Conservation (phyloP, 1,140 invertebrate genomes). For the Euschistus heros region DNA sequence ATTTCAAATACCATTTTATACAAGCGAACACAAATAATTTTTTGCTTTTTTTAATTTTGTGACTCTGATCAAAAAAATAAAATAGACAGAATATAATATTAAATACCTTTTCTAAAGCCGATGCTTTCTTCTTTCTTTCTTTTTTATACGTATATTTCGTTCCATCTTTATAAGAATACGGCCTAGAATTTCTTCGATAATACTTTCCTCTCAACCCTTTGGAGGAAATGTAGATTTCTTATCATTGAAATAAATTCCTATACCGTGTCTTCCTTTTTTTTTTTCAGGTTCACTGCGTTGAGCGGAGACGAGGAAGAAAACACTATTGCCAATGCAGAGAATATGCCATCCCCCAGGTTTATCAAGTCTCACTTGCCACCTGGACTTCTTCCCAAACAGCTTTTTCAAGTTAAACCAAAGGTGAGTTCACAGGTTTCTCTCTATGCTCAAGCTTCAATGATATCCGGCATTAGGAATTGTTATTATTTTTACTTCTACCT, state of each 20-base stretch:
- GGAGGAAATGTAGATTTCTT: neutral
- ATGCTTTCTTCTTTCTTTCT: too few species aligned
- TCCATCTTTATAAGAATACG: too few species aligned
- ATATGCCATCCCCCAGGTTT: slow-evolving; percentile 54
- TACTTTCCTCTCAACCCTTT: neutral
- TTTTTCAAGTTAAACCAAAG: slow-evolving; percentile 59
- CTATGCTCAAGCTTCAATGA: neutral
- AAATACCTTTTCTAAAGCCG: too few species aligned
- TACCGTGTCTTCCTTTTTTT: neutral
- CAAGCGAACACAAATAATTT: too few species aligned
- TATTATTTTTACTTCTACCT: too few species aligned
- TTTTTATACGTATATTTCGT: too few species aligned
- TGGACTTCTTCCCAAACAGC: slow-evolving; percentile 53
- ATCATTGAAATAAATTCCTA: neutral
- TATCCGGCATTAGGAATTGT: too few species aligned
- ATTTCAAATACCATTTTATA: too few species aligned
- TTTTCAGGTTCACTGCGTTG: slow-evolving; percentile 3
- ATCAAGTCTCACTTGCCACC: slow-evolving; percentile 70
- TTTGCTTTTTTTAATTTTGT: too few species aligned
- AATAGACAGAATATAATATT: too few species aligned
- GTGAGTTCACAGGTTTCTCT: slow-evolving; percentile 34
- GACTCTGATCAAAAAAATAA: too few species aligned
- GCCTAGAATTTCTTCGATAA: neutral
- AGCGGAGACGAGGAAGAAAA: neutral
- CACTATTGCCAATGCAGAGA: slow-evolving; percentile 42